Evolutionary conservation across 2,888 invertebrate species (phyloP).

Genomic region (Dioctria linearis): DNA sequence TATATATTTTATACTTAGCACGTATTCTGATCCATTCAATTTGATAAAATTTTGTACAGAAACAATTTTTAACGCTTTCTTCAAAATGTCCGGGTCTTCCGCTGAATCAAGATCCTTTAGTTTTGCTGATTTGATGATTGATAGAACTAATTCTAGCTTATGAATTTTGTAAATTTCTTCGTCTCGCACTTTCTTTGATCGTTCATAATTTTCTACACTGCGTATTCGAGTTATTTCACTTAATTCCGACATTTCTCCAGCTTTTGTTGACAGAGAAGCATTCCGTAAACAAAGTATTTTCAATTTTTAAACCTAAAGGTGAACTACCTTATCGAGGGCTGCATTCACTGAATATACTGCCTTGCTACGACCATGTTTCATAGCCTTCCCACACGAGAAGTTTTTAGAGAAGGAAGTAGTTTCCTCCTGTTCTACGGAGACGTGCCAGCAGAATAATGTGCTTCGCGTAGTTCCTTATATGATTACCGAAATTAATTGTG

Average conservation of each 20-base stretch:
- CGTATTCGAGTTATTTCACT: constrained; percentile 62
- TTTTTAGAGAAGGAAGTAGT: no score
- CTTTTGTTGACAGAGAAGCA: neutral
- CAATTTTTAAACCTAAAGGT: neutral
- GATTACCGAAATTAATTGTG: no score
- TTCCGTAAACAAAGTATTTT: neutral
- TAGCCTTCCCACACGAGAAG: no score
- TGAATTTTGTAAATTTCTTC: constrained; percentile 63
- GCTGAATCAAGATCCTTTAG: constrained; percentile 57
- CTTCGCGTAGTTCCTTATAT: no score
- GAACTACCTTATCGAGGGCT: no score
- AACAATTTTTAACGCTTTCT: constrained; percentile 61
- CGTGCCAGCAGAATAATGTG: no score
- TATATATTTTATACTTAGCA: constrained; percentile 3
- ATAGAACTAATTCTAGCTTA: constrained; percentile 64
- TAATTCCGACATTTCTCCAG: constrained; percentile 56
- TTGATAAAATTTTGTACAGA: constrained; percentile 61
- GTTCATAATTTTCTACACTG: constrained; percentile 63
- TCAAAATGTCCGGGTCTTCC: constrained; percentile 58
- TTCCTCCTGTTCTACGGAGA: no score
- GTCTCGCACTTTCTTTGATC: constrained; percentile 62
- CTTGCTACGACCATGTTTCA: neutral
- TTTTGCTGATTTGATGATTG: constrained; percentile 60
- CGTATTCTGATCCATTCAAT: constrained; percentile 56
- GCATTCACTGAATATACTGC: neutral